Conservation (phyloP, 2,113 vertebrate genomes). For the Nyctibius bracteatus region DNA sequence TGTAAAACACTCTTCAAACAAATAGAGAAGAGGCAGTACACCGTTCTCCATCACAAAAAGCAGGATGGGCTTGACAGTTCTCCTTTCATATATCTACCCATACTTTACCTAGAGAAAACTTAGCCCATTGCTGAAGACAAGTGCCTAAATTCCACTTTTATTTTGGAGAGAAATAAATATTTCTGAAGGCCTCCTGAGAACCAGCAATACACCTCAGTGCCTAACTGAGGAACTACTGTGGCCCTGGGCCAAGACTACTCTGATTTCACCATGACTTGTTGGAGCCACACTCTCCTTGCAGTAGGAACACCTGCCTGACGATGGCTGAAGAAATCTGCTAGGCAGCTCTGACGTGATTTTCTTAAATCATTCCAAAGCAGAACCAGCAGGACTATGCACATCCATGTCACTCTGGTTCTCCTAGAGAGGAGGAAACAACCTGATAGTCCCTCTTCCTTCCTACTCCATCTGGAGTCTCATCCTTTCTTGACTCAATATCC, state of each 20-base stretch:
- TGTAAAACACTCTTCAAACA: neutral
- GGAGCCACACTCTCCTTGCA: neutral
- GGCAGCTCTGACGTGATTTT: neutral
- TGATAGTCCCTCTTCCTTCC: neutral
- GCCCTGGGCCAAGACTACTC: neutral
- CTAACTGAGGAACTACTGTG: neutral
- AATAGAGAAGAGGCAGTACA: neutral
- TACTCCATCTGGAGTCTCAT: neutral
- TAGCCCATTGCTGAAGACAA: neutral
- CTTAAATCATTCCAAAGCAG: neutral
- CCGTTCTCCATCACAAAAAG: neutral
- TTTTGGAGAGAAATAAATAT: neutral
- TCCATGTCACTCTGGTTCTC: neutral
- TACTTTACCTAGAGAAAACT: neutral
- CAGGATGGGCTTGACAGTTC: neutral
- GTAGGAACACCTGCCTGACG: neutral
- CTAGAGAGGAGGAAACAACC: neutral
- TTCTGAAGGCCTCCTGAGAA: neutral
- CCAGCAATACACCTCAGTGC: neutral
- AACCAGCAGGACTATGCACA: neutral
- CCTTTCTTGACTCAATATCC: neutral
- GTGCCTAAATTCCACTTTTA: neutral
- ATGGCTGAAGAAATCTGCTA: neutral
- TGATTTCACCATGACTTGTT: neutral
- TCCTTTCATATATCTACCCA: neutral